Base-by-base conservation (phyloP, 2,888 invertebrate genomes). In the Leucophenga maculata region DNA sequence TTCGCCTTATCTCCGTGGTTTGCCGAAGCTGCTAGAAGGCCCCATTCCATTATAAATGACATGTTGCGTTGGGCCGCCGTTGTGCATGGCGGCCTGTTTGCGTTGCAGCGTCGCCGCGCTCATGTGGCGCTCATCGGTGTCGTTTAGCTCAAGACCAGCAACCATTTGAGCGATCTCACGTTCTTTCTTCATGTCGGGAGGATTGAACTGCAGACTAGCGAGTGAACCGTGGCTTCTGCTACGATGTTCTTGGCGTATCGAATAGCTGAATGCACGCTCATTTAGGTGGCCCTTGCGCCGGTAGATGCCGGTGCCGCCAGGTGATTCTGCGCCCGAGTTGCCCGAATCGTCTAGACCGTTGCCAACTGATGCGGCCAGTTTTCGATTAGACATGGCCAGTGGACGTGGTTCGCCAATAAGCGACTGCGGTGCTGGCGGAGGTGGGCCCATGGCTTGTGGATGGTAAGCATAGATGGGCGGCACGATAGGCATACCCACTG, bases 151-250 rank as follows among this genome's bases (percentile, higher is more conserved):
- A 79, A 97, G 89, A 20, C 96, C 97, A n/a, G 96, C 95, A 74
- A 97, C 95, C 92, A 97, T 92, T 89, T 97, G 97, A 89, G 96
- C 95, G 77, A 97, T 96, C 90, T 97, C 96, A 3, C 96, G 91
- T 88, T 96, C 96, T 86, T 96, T 96, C 87, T 96, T 95, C 86
- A 94, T 90, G 85, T 94, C 94, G 75, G 94, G 94, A 76, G 94
- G 93, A 78, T 94, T 95, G 89, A 97, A 97, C 87, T 96, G 96
- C 73, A 97, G 90, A 86, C 96, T 97, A 72, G 97, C 96, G 86
- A 97, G 90, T 72, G 96, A 96, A 71, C 97, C 97, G 88, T 97
- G 97, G 83, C 96, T 97, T 73, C 97, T 91, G 86, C 96, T 96
- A 76, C 97, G 92, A 86, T 97, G 97, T 87, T 97, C 97, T 87